Conservation (phyloP, 2,888 invertebrate genomes). For the Portevinia maculata region DNA sequence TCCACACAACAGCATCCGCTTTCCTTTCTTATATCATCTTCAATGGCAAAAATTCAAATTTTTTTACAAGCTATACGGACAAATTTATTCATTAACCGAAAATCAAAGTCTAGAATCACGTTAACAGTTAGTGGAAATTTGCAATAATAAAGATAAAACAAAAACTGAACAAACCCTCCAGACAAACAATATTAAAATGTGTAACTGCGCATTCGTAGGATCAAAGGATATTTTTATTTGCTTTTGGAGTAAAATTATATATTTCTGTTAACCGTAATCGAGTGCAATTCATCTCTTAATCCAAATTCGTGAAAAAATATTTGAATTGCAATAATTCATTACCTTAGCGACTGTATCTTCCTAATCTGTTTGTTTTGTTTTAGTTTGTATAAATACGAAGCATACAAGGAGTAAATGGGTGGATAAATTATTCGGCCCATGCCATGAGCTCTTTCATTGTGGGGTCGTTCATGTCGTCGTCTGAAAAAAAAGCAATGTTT, state of each 20-base stretch:
- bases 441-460: conserved; percentile 89
- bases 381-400: conserved; percentile 67
- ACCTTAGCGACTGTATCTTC: conserved; percentile 64
- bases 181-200: conserved; percentile 36
- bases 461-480: conserved; percentile 87
- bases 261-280: conserved; percentile 13
- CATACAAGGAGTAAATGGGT: conserved; percentile 45
- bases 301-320: conserved; percentile 60
- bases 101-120: conserved; percentile 42
- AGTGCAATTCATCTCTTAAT: conserved; percentile 14
- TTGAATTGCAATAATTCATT: conserved; percentile 46
- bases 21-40: neutral
- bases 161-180: conserved; percentile 6
- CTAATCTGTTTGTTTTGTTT: conserved; percentile 27
- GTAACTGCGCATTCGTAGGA: conserved; percentile 14
- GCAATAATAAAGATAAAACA: conserved; percentile 17
- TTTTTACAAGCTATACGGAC: conserved; percentile 1
- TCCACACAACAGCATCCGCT: too few species aligned
- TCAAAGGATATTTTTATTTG: conserved; percentile 38
- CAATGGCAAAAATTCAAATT: neutral
- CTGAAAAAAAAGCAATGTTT: conserved; percentile 69
- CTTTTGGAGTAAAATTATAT: conserved; percentile 35
- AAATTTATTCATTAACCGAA: conserved; percentile 10
- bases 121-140: conserved; percentile 46
- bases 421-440: conserved; percentile 87